Evolutionary conservation across 2,113 vertebrate species (phyloP).

Genomic region (Paratilapia polleni): DNA sequence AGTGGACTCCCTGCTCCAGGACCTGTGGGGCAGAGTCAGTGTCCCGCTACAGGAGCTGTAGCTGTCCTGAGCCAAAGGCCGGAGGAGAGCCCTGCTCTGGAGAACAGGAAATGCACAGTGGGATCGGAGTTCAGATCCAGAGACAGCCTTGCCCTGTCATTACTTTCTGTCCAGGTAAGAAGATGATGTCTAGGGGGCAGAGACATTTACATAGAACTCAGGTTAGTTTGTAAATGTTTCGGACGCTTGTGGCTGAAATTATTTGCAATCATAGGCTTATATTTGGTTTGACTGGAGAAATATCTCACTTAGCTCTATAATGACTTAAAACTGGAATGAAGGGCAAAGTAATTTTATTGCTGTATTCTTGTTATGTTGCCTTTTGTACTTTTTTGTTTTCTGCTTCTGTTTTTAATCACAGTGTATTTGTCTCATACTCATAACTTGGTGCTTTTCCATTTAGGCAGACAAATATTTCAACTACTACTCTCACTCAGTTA

Average conservation of each 20-base stretch:
- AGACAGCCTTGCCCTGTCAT: slow-evolving; percentile 79
- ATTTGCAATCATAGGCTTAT: fast-evolving
- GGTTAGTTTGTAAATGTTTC: background rate
- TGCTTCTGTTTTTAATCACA: background rate
- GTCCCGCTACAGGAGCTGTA: slow-evolving; percentile 85
- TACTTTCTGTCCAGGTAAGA: slow-evolving; percentile 84
- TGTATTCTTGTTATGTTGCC: background rate
- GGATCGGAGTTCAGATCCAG: slow-evolving; percentile 81
- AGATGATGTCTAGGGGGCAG: background rate
- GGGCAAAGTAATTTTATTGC: no score
- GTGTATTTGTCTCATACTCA: background rate
- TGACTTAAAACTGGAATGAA: no score
- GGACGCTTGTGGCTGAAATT: background rate
- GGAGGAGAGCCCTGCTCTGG: slow-evolving; percentile 77
- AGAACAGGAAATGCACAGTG: slow-evolving; percentile 73
- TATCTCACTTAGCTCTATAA: no score
- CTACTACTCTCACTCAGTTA: background rate
- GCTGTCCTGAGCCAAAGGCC: slow-evolving; percentile 81
- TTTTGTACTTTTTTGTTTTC: background rate
- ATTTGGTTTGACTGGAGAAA: no score
- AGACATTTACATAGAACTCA: fast-evolving
- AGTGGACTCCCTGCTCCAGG: slow-evolving; percentile 86
- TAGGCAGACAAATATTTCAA: background rate
- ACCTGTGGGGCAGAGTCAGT: slow-evolving; percentile 84
- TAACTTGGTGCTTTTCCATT: fast-evolving